Evolutionary conservation across 2,888 invertebrate genomes (phyloP).

Genomic region (Drosophila vallismaia): DNA sequence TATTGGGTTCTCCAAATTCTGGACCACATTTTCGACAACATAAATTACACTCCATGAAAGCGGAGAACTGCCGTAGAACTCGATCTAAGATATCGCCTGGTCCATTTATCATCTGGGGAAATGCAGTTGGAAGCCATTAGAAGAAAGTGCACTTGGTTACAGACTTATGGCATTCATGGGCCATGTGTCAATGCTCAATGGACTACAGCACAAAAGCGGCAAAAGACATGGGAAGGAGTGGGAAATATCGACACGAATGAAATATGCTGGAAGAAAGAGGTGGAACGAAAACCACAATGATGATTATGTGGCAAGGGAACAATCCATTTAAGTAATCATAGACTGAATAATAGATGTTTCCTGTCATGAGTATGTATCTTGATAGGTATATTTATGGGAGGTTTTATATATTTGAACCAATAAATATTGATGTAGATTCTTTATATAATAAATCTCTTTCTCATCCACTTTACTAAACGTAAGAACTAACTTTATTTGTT

Average conservation of each 20-base stretch:
- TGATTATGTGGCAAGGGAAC: conserved; percentile 38
- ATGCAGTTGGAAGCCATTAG: conserved; percentile 40
- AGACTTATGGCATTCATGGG: conserved; percentile 41
- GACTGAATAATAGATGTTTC: conserved; percentile 35
- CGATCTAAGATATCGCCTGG: conserved; percentile 18
- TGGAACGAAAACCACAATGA: conserved; percentile 18
- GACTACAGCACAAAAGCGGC: conserved; percentile 15
- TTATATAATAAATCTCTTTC: background rate
- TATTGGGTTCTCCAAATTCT: background rate
- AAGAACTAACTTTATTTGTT: too few relatives aligned
- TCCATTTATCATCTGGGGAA: conserved; percentile 50
- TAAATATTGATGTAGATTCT: background rate
- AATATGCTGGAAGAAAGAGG: conserved; percentile 24
- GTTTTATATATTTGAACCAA: background rate
- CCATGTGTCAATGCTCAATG: conserved; percentile 48
- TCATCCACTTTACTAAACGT: too few relatives aligned
- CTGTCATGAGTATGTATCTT: conserved; percentile 14
- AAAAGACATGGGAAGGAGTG: background rate
- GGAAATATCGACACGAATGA: conserved; percentile 27
- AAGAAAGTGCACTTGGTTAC: conserved; percentile 37
- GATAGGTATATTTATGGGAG: background rate
- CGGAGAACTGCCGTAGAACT: conserved; percentile 3
- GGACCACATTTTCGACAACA: conserved; percentile 45
- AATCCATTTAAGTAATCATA: conserved; percentile 40
- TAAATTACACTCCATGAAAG: conserved; percentile 38